Percentiles rank a stretch among this genome's conserved stretches.
Evolutionary conservation across 2,888 invertebrate genomes (phyloP).

Genomic region (Tuberolachnus salignus): DNA sequence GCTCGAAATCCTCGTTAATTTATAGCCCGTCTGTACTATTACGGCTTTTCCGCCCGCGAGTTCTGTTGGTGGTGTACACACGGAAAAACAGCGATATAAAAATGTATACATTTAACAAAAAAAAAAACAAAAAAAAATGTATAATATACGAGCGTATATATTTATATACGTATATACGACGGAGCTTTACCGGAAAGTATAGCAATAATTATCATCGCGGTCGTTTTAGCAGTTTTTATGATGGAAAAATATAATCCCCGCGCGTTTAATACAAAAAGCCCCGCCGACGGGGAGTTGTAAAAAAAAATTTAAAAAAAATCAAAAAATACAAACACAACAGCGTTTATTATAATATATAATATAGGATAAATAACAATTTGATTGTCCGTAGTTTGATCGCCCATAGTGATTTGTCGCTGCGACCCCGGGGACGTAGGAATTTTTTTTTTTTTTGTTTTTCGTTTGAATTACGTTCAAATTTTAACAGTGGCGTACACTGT

Average conservation of each 20-base stretch:
- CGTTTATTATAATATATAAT: too few relatives aligned
- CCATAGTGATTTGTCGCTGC: too few relatives aligned
- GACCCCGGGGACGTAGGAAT: too few relatives aligned
- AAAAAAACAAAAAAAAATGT: slow-evolving; percentile 20
- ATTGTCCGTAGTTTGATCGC: neutral
- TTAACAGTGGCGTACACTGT: too few relatives aligned
- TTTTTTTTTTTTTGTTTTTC: too few relatives aligned
- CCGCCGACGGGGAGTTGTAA: slow-evolving; percentile 9
- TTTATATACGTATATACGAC: slow-evolving; percentile 39
- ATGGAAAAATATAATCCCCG: slow-evolving; percentile 46
- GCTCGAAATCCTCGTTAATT: slow-evolving; percentile 55
- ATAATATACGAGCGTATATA: neutral
- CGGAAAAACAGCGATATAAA: slow-evolving; percentile 52
- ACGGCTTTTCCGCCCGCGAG: slow-evolving; percentile 9
- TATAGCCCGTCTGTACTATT: slow-evolving; percentile 29
- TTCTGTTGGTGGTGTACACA: slow-evolving; percentile 34
- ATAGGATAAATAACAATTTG: too few relatives aligned
- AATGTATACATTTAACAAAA: slow-evolving; percentile 47
- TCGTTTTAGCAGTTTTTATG: slow-evolving; percentile 36
- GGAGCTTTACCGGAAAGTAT: slow-evolving; percentile 39
- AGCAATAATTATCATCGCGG: slow-evolving; percentile 41
- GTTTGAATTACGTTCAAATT: too few relatives aligned
- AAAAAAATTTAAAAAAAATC: neutral
- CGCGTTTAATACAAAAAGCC: slow-evolving; percentile 31
- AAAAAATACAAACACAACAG: too few relatives aligned